phyloP scores from a whole-genome alignment of 1,140 invertebrate species.

The Drosophila prosaltans region DNA sequence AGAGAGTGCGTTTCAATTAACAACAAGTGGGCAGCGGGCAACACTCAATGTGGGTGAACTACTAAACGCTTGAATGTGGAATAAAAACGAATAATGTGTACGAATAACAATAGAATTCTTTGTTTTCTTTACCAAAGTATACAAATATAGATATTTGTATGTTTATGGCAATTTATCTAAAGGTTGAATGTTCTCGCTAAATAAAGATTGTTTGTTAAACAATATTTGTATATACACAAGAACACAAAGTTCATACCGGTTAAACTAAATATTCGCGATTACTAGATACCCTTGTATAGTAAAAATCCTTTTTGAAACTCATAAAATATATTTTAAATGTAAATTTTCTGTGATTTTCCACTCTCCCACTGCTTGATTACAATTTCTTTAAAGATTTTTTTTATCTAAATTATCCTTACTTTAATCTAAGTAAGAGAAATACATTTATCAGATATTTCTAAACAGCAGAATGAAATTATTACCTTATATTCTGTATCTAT shows the following conservation, averaged over 20 bases:
- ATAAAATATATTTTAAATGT: no score
- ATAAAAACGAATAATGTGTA: constrained; percentile 29
- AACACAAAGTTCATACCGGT: not conserved
- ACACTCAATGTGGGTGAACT: not conserved
- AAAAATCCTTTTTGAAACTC: no score
- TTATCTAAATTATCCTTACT: no score
- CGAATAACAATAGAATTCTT: constrained; percentile 30
- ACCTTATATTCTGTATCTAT: no score
- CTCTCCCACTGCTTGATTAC: no score
- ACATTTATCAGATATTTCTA: no score
- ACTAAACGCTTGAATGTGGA: not conserved
- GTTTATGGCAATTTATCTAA: constrained; percentile 40
- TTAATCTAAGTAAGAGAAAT: no score
- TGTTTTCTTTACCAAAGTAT: constrained; percentile 27
- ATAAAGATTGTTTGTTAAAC: constrained; percentile 40
- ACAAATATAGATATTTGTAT: constrained; percentile 28
- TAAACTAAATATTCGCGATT: no score
- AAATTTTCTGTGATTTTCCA: no score
- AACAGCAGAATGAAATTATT: no score
- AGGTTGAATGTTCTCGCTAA: constrained; percentile 21
- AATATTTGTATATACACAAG: constrained; percentile 25
- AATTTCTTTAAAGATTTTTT: no score
- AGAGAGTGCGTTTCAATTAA: constrained; percentile 13
- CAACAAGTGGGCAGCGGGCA: constrained; percentile 20
- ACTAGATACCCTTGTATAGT: no score